Conservation (phyloP, 2,888 invertebrate species). For the Mimumesa dahlbomi region DNA sequence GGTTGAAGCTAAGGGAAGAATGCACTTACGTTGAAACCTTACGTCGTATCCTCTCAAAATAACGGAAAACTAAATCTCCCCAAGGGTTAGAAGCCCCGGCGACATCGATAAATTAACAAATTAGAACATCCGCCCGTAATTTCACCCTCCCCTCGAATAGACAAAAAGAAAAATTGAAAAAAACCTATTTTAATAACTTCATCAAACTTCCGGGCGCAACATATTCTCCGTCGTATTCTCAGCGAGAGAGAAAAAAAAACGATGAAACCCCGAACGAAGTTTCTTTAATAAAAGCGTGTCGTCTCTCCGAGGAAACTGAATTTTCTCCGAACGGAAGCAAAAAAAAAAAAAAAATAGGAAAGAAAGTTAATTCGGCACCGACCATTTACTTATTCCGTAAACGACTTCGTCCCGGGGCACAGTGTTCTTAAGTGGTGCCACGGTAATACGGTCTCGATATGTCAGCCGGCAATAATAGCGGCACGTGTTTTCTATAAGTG, state of each 20-base stretch:
- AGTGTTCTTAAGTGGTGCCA: not conserved
- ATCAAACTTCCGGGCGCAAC: no score
- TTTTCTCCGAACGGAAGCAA: not conserved
- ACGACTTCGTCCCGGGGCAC: not conserved
- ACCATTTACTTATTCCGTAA: not conserved
- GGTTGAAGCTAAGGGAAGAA: conserved; percentile 14
- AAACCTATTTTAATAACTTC: no score
- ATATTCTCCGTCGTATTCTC: no score
- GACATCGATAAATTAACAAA: conserved; percentile 6
- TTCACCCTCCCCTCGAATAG: no score
- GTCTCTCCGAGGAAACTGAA: not conserved
- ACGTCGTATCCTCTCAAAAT: conserved; percentile 30
- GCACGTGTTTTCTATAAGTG: conserved; percentile 49
- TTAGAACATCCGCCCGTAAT: no score
- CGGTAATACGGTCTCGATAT: conserved; percentile 37
- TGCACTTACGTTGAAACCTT: conserved; percentile 22
- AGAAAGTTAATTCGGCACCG: not conserved
- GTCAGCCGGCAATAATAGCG: conserved; percentile 37
- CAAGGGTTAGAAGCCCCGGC: conserved; percentile 23
- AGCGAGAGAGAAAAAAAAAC: no score
- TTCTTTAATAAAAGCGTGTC: no score
- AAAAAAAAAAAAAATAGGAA: no score
- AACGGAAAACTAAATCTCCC: conserved; percentile 19
- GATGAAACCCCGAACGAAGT: no score
- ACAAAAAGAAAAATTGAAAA: no score